These are phyloP conservation scores for Kuschelorhynchus macadamiae DNA, from an alignment of 2,888 invertebrate genomes.

Conservation along the genomic window DNA sequence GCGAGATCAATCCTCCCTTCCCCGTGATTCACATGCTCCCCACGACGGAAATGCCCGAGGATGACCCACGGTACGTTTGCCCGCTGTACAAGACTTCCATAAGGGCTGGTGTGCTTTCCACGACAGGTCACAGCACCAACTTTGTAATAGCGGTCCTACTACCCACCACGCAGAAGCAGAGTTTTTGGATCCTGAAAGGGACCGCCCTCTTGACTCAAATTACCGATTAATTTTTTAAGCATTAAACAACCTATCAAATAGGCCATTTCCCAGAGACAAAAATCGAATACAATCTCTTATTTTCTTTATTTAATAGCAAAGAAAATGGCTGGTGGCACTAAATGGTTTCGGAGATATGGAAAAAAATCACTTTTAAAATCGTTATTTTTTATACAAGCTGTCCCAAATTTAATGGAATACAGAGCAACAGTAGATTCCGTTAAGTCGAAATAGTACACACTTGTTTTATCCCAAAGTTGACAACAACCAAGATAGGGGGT, in stretches of 20 bases:
- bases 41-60: constrained; percentile 73
- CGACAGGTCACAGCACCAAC: constrained; percentile 95
- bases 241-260: background rate
- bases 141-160: constrained; percentile 87
- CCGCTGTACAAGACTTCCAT: constrained; percentile 92
- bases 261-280: background rate
- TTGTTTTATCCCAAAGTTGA: too few species aligned
- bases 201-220: constrained; percentile 89
- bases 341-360: too few species aligned
- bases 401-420: too few species aligned
- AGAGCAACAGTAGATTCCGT: too few species aligned
- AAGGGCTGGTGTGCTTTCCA: constrained; percentile 88
- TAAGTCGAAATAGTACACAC: too few species aligned
- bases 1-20: constrained; percentile 82
- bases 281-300: too few species aligned
- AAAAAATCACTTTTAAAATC: too few species aligned
- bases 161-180: constrained; percentile 75
- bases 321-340: too few species aligned
- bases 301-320: too few species aligned
- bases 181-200: constrained; percentile 91
- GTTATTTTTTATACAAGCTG: too few species aligned
- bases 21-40: constrained; percentile 80
- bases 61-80: constrained; percentile 78
- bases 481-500: too few species aligned
- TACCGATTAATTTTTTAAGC: constrained; percentile 72